Evolutionary conservation across 2,113 vertebrate species (phyloP).

Genomic region (Pteruthius melanotis): DNA sequence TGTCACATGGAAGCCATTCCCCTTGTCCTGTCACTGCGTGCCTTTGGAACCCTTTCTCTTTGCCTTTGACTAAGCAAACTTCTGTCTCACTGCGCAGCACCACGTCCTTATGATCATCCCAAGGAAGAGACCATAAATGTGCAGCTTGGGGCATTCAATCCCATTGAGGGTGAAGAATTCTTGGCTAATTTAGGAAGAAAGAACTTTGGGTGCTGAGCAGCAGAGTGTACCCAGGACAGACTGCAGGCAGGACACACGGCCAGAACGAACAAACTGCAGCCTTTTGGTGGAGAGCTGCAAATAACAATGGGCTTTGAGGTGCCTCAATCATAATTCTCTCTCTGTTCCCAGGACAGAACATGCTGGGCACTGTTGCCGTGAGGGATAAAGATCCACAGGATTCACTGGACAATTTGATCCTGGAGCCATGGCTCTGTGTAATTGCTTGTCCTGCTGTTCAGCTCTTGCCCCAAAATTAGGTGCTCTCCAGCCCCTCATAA

Average conservation of each 20-base stretch:
- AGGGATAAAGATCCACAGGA: background rate
- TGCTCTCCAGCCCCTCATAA: background rate
- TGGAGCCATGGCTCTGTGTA: constrained; percentile 1
- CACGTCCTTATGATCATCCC: background rate
- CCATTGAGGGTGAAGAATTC: background rate
- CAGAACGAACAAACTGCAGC: constrained; percentile 43
- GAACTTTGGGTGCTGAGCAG: background rate
- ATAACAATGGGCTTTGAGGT: background rate
- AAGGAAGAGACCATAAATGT: background rate
- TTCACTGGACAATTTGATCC: background rate
- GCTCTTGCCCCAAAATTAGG: background rate
- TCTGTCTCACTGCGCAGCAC: background rate
- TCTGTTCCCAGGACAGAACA: background rate
- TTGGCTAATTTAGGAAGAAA: constrained; percentile 4
- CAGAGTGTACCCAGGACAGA: background rate
- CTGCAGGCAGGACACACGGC: background rate
- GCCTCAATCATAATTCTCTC: background rate
- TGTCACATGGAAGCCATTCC: background rate
- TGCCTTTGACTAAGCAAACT: background rate
- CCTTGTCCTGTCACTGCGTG: background rate
- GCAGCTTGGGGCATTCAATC: background rate
- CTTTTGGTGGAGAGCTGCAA: background rate
- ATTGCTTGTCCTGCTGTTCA: background rate
- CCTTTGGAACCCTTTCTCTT: background rate
- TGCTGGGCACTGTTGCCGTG: background rate